Conservation (phyloP, 2,113 vertebrate genomes). For the Centropristis striata region DNA sequence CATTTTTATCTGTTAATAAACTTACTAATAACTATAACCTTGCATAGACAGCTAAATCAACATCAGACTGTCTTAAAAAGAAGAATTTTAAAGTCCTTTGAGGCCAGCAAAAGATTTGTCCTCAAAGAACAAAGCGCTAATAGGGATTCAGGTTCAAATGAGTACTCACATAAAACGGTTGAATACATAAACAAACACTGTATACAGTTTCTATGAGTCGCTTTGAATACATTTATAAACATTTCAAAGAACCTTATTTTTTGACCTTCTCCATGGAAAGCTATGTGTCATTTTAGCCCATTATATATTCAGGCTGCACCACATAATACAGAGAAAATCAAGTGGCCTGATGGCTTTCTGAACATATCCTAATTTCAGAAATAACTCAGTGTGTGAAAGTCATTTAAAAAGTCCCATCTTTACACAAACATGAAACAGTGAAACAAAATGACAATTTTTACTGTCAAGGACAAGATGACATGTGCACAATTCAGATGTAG, state of each 20-base stretch:
- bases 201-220: neutral
- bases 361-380: neutral
- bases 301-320: constrained; percentile 13
- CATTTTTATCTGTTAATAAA: no score
- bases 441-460: constrained; percentile 36
- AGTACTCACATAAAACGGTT: neutral
- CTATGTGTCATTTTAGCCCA: constrained; percentile 20
- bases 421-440: constrained; percentile 22
- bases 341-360: neutral
- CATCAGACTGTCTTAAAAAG: neutral
- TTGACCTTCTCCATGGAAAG: constrained; percentile 1
- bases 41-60: neutral
- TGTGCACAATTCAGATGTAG: constrained; percentile 18
- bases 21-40: no score
- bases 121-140: neutral
- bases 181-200: neutral
- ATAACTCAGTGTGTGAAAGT: neutral
- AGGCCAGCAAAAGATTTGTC: neutral
- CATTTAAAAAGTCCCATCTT: constrained; percentile 15
- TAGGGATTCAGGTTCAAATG: constrained; percentile 2
- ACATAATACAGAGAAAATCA: constrained; percentile 29
- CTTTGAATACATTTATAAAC: constrained; percentile 1
- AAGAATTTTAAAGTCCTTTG: neutral
- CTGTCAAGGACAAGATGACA: constrained; percentile 42
- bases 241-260: neutral